Evolutionary conservation across 2,888 invertebrate genomes (phyloP).

Genomic region (Melinopterus prodromus): DNA sequence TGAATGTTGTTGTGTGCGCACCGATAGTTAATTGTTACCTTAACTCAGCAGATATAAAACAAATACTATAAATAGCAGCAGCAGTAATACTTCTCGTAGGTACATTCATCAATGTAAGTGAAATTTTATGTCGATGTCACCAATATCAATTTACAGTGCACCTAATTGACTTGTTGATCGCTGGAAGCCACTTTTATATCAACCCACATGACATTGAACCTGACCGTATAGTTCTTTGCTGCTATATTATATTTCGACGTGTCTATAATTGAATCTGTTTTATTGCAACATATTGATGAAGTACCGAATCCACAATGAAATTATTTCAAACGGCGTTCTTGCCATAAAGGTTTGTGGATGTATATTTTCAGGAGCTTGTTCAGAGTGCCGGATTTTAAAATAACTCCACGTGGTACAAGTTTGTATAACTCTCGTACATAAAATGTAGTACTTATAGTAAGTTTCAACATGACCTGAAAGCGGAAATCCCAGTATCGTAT

Average conservation of each 20-base stretch:
- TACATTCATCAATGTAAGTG: not conserved
- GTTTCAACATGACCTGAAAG: not conserved
- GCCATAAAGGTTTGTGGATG: not conserved
- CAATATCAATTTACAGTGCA: not conserved
- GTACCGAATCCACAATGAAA: not conserved
- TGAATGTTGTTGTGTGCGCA: no score
- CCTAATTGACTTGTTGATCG: not conserved
- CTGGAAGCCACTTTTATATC: not conserved
- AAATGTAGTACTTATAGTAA: not conserved
- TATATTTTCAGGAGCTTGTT: not conserved
- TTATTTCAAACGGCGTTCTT: not conserved
- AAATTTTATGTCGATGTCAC: not conserved
- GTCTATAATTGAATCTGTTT: not conserved
- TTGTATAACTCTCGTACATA: not conserved
- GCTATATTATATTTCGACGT: not conserved
- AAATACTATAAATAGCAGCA: no score
- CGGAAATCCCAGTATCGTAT: not conserved
- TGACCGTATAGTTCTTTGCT: not conserved
- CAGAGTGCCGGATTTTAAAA: not conserved
- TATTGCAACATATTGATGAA: not conserved
- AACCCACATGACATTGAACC: not conserved
- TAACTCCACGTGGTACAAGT: not conserved
- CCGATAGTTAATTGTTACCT: no score
- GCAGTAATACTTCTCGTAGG: not conserved
- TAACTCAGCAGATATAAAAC: no score